Base-by-base conservation (phyloP, 37 sponge, comb jelly and placozoan species). In the Hexactinellida sp. region DNA sequence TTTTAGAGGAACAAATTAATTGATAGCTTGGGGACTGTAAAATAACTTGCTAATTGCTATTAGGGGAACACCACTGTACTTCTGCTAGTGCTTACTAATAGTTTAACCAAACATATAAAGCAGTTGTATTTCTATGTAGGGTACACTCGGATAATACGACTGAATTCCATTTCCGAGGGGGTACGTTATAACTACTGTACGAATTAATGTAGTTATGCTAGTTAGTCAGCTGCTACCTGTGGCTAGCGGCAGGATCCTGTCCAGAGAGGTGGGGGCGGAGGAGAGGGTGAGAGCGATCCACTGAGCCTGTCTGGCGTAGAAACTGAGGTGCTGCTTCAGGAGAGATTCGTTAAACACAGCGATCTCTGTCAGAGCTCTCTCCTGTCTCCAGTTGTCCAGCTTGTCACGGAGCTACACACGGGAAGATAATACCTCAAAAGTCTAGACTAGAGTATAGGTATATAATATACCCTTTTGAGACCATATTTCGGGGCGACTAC, bases 321-420 rank as follows among this genome's bases (percentile, higher is more conserved):
- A 63, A 23, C 76, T 63, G 25, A 63, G 76, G 34, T 63, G 76
- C 34, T 63, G 76, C 34, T 63, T 63, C 34, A 63, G 13, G 3
- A 63, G 76, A 28, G 76, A 63, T n/a, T 63, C 76, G 30, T 63
- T 63, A n/a, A 63, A 63, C 34, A 63, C 76, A 25, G 76, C 76
- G 3, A 63, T 63, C 76, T 63, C 76, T 10, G 30, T 63, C 76
- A 63, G 5, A 32, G 76, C 76, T 28, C 34, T 10, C 76, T 63
- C 76, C 34, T 63, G 76, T 63, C 34, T 63, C 76, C 76, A 63
- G 34, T 63, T 63, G 28, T 63, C 76, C 3, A 63, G 21, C 76
- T 63, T 63, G 30, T 63, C 76, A 63, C 76, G 76, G 5, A 63
- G 76, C 76, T 63, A 63, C 76, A 63, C 32, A 63, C 13, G 19